Base-by-base conservation (phyloP, 2,113 vertebrate species). In the Corythaeola cristata region DNA sequence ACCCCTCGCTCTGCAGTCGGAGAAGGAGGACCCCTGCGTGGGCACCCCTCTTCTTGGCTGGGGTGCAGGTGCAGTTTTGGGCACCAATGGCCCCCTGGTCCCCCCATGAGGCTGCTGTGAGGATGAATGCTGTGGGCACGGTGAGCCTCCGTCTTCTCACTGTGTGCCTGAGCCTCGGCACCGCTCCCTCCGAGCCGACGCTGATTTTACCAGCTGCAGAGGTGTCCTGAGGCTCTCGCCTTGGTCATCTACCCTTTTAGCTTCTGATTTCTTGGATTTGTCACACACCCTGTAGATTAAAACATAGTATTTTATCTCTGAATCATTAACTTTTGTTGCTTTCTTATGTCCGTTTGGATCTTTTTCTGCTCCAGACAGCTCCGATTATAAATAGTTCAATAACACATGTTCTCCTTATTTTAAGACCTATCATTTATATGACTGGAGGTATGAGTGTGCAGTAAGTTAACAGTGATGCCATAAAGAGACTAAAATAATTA, bases 401-500 rank as follows among this genome's bases (percentile, higher is more conserved):
- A 98, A 97, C 96, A 96, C 90, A 90, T 75, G 91, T 98, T 93
- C 91, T 96, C 97, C 92, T 87, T 96, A 96, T 96, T 97, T 98
- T 95, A 98, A 97, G 96, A 89, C 90, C 90, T 96, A 81, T 71
- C 63, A 97, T 96, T 97, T 97, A 95, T 97, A 80, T 91, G 93
- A 96, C 96, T 97, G 90, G 96, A 97, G 97, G 94, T 97, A 92
- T 90, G 96, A 95, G 96, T 91, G 93, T 95, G 96, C 95, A 95
- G 89, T 94, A 96, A 98, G 97, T 98, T 97, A 98, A 97, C 96
- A 90, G 90, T 89, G 96, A 94, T 94, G 89, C 96, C 88, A 96
- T 97, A 98, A 98, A 97, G 95, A 96, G 75, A 90, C 85, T 98
- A 97, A 98, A 98, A 98, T 97, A 98, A 97, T 98, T 98, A 97